A percentile compares a stretch with the other conserved stretches of the same genome.
Conservation (phyloP, 2,797 vertebrate species). For the Phrynocephalus guinanensis region DNA sequence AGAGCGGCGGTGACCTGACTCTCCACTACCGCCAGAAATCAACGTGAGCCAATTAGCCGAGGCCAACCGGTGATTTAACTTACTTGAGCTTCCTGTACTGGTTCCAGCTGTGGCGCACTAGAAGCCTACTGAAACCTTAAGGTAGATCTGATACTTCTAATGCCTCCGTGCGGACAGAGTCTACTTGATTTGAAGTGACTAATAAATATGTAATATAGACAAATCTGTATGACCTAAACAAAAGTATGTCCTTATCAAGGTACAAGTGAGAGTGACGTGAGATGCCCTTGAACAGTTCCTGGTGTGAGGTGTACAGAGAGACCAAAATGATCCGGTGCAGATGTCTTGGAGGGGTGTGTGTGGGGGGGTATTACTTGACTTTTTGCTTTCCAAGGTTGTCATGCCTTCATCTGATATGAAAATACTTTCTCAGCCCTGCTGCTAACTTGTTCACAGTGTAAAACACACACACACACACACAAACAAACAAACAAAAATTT, state of each 20-base stretch:
- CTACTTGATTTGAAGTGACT: slow-evolving; percentile 75
- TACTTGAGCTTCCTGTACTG: slow-evolving; percentile 71
- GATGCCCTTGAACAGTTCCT: slow-evolving; percentile 58
- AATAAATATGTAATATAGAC: slow-evolving; percentile 80
- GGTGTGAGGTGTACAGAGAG: slow-evolving; percentile 71
- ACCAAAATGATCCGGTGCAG: slow-evolving; percentile 67
- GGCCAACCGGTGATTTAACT: slow-evolving; percentile 24
- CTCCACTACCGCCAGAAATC: slow-evolving; percentile 98
- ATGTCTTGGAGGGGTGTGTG: slow-evolving; percentile 42
- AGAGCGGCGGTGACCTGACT: slow-evolving; percentile 97
- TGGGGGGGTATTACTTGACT: background rate
- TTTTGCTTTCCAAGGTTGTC: slow-evolving; percentile 56
- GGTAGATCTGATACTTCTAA: slow-evolving; percentile 75
- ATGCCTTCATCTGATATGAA: slow-evolving; percentile 61
- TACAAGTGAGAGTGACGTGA: slow-evolving; percentile 54
- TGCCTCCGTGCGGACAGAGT: slow-evolving; percentile 71
- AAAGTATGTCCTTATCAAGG: slow-evolving; percentile 70
- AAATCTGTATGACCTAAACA: slow-evolving; percentile 72
- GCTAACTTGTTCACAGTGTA: slow-evolving; percentile 57
- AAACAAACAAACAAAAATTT: background rate
- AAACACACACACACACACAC: background rate
- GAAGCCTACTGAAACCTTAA: slow-evolving; percentile 79
- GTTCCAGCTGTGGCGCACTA: slow-evolving; percentile 77
- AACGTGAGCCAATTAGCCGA: slow-evolving; percentile 83
- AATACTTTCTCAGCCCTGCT: slow-evolving; percentile 52